Evolutionary conservation across 2,113 vertebrate genomes (phyloP).

Genomic region (Vulpes lagopus): DNA sequence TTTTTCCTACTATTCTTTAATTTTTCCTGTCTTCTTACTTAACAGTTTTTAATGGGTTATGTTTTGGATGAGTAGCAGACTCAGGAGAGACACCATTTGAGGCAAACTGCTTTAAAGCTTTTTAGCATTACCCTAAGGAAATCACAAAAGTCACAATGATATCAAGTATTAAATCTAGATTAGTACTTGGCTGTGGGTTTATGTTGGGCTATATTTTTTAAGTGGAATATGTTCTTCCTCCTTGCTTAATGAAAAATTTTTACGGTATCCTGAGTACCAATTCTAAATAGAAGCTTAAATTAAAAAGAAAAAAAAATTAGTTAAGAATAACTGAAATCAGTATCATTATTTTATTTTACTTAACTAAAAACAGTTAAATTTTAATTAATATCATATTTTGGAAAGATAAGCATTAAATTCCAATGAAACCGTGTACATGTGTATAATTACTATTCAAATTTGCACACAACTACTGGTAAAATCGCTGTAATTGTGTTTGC

Average conservation of each 20-base stretch:
- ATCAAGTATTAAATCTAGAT: constrained; percentile 7
- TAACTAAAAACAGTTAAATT: background rate
- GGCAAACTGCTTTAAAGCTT: background rate
- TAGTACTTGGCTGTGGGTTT: background rate
- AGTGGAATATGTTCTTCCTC: background rate
- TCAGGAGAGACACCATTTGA: background rate
- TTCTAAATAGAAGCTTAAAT: constrained; percentile 23
- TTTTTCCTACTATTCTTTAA: background rate
- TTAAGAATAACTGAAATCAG: background rate
- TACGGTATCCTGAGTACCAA: background rate
- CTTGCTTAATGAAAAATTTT: background rate
- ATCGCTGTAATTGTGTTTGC: background rate
- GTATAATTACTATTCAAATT: constrained; percentile 15
- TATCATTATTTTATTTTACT: constrained; percentile 30
- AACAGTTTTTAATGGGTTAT: background rate
- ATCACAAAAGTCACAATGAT: background rate
- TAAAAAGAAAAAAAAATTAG: constrained; percentile 16
- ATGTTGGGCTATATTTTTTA: background rate
- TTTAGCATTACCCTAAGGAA: background rate
- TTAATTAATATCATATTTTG: background rate
- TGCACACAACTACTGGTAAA: background rate
- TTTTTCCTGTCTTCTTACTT: background rate
- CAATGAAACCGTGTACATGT: background rate
- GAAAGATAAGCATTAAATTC: background rate
- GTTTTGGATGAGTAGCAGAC: background rate